Percentiles rank a stretch among this genome's conserved stretches.
Evolutionary conservation across 2,797 vertebrate species (phyloP).

Genomic region (Pampus argenteus): DNA sequence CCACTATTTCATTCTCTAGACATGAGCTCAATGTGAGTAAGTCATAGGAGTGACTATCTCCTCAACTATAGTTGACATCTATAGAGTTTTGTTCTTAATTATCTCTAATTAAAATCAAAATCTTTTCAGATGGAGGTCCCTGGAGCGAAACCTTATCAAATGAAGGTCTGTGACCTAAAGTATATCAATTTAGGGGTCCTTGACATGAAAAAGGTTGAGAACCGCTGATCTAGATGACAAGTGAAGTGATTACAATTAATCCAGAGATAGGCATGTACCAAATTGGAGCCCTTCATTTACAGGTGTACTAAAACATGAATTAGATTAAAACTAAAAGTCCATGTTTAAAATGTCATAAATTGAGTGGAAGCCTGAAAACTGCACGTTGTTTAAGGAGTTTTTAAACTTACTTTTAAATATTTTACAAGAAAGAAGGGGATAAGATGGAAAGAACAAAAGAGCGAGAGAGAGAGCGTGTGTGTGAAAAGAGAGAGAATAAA

Average conservation of each 20-base stretch:
- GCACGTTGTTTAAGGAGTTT: not conserved
- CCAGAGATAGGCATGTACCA: not conserved
- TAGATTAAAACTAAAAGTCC: not conserved
- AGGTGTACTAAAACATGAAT: not conserved
- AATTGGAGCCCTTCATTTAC: not conserved
- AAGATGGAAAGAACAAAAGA: not conserved
- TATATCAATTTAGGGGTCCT: too few relatives aligned
- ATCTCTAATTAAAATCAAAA: too few relatives aligned
- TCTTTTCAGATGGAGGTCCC: too few relatives aligned
- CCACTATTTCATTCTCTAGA: too few relatives aligned
- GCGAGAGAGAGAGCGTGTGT: slow-evolving; percentile 10
- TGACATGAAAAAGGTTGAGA: too few relatives aligned
- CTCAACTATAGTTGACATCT: too few relatives aligned
- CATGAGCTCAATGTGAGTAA: too few relatives aligned
- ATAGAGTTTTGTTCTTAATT: too few relatives aligned
- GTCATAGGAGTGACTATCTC: too few relatives aligned
- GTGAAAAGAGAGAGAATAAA: slow-evolving; percentile 42
- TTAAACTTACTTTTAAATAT: slow-evolving; percentile 11
- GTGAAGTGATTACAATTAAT: too few relatives aligned
- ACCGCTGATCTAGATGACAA: not conserved
- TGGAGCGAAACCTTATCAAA: too few relatives aligned
- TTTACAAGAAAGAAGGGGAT: not conserved
- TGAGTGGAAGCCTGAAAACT: not conserved
- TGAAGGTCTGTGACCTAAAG: too few relatives aligned
- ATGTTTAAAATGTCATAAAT: not conserved